Base-by-base conservation (phyloP, 2,113 vertebrate genomes). In the Peromyscus leucopus region DNA sequence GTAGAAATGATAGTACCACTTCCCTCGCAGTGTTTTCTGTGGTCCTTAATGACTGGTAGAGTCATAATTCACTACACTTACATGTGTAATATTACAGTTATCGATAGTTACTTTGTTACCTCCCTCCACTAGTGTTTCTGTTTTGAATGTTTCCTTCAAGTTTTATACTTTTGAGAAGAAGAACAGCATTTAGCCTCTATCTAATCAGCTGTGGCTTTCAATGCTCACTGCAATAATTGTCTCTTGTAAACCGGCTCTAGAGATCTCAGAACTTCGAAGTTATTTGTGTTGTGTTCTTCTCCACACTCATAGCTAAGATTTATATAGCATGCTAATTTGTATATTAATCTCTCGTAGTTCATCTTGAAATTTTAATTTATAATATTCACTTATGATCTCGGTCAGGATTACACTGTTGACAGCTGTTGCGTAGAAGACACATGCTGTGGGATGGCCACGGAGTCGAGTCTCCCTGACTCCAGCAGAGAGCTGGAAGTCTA, bases 291-390 rank as follows among this genome's bases (percentile, higher is more conserved):
- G 4, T 80, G 6, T 89, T 94, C 83, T 87, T 94, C 67, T 57
- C 90, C 4, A 86, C 42, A 80, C 90, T 94, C 85, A 93, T 51
- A 94, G 79, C 57, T 90, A 75, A 71, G 10, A 82, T 90, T 89
- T 96, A 75, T 87, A 48, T 92, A 89, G 75, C 76, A 65, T 90
- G 63, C 46, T 90, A 83, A 93, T 72, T 88, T 97, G 87, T 94
- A 51, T 57, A 55, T 76, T 79, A 89, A 72, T 86, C 33, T 95
- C 69, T 57, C 13, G 28, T 92, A 78, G 36, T 94, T 95, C 26
- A 65, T 83, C 82, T 48, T 36, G 67, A 74, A 55, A 85, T 69
- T 92, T 28, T 88, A 74, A 76, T 92, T 80, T 33, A 61, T 42
- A 84, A 76, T 39, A 16, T 75, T 42, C 13, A 63, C 93, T 92